Evolutionary conservation across 2,888 invertebrate genomes (phyloP).

Genomic region (Rhagium mordax): DNA sequence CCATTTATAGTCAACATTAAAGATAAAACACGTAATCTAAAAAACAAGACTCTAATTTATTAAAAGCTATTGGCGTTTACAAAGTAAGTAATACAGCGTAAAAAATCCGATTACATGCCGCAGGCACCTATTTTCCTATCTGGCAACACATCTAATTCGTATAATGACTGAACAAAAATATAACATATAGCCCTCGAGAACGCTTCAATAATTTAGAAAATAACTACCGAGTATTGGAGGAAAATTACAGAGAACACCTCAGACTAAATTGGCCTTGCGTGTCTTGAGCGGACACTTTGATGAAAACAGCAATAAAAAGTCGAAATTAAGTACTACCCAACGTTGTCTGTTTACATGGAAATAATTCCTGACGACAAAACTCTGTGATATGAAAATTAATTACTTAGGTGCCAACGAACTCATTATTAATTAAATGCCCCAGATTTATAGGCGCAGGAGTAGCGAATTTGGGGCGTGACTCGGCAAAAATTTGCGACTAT

Average conservation of each 20-base stretch:
- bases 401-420: slow-evolving; percentile 19
- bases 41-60: neutral
- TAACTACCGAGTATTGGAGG: slow-evolving; percentile 47
- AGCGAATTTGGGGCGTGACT: neutral
- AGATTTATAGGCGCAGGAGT: neutral
- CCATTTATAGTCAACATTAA: too few relatives aligned
- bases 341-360: slow-evolving; percentile 32
- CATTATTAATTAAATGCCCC: slow-evolving; percentile 33
- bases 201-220: slow-evolving; percentile 53
- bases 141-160: slow-evolving; percentile 42
- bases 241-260: slow-evolving; percentile 55
- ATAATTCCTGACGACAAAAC: neutral
- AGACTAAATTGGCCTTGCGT: slow-evolving; percentile 54
- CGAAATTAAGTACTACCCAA: slow-evolving; percentile 41
- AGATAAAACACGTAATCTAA: too few relatives aligned
- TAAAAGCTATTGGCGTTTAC: neutral
- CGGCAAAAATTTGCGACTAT: neutral
- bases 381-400: slow-evolving; percentile 2
- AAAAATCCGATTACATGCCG: neutral
- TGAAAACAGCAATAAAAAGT: slow-evolving; percentile 46
- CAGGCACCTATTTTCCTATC: slow-evolving; percentile 49
- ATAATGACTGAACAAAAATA: slow-evolving; percentile 46
- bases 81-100: neutral
- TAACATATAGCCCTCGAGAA: slow-evolving; percentile 46
- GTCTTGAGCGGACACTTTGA: slow-evolving; percentile 45